Evolutionary conservation across 2,113 vertebrate species (phyloP), one percentile per base, ranked within the genome.

Genomic region (Acanthisitta chloris): DNA sequence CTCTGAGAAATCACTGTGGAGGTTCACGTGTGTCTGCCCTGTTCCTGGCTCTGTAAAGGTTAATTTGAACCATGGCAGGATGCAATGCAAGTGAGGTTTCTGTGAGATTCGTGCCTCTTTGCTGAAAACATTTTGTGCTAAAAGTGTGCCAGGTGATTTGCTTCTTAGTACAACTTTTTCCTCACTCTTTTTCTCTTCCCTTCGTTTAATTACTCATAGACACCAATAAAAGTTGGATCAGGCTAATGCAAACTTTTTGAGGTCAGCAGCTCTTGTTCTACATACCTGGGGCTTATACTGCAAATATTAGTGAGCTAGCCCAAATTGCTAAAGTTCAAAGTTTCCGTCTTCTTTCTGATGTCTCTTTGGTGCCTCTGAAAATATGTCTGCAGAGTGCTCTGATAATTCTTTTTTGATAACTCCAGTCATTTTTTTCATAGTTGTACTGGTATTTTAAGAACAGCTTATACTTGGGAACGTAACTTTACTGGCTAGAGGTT

Each of bases 251-350:
- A 83, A 84, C 69, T 90, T 94, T 94, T 91, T 90, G 92, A 96
- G 96, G 96, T 96, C 96, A 92, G 76, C 88, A 92, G 72, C 76
- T 94, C 90, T 88, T 95, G 82, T 88, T 96, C 86, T 81, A 61
- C 83, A 54, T 92, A 90, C 88, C 90, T 88, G 81, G 72, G 92
- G 79, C 88, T 55, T 85, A 36, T 36, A 77, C 51, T 92, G 62
- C 94, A 94, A 81, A 81, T 80, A 88, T 55, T 74, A 46, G 87
- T 34, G 67, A 93, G 86, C 85, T 74, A 92, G 82, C 69, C 92
- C 88, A 90, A 83, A 86, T 96, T 90, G 74, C 67, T 71, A 8
- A 78, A 81, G 88, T 90, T 95, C 93, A 88, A 55, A 92, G 84
- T 94, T 95, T 78, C 82, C 2, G 0, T 86, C 90, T 88, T 92